Base-by-base conservation (phyloP, 1,140 invertebrate species). In the Euborellia annulipes region DNA sequence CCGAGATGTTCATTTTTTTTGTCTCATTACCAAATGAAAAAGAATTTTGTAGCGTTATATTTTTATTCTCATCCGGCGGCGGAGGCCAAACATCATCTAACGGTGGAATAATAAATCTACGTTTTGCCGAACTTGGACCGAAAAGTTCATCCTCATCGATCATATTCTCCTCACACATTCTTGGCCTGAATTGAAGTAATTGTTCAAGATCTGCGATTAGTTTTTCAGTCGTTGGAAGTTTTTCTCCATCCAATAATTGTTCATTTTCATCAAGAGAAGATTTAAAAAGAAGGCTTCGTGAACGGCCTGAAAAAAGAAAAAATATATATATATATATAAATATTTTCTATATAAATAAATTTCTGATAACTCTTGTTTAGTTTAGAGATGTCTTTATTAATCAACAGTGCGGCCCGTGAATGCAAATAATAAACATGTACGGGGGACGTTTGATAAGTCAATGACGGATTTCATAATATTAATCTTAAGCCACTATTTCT, bases 11-110 rank as follows among this genome's bases (percentile, higher is more conserved):
- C 3, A 63, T 59, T 23, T 61, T 65, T 36, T 42, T 66, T 59
- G 32, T 63, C 62, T 3, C n/a, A 56, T 54, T 7, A 62, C 40
- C 3, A 53, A 43, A 21, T 61, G 58, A 22, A 61, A 49, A 36
- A 59, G n/a, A 60, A 37, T 61, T 57, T 21, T 27, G 4, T 11
- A 27, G 4, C 11, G 23, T 27, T 27, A 7, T 32, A 3, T 39
- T 38, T 3, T 42, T 45, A 27, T 49, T 37, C 1, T 18, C 50
- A 23, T 53, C 52, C 21, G 63, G 55, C 3, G 64, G 63, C 3
- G 65, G 65, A 19, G 62, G 62, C 63, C 63, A 66, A 11, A 60
- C 56, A 40, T 68, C 64, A 43, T 67, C 65, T 19, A 66, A 45
- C 1, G 63, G 61, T 8, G 64, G 63, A 17, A 64, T 62, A 20